Percentiles rank a stretch among this genome's conserved stretches.
These are phyloP conservation scores for Metacarcinus magister DNA, from an alignment of 2,888 invertebrate genomes.

Conservation along the genomic window DNA sequence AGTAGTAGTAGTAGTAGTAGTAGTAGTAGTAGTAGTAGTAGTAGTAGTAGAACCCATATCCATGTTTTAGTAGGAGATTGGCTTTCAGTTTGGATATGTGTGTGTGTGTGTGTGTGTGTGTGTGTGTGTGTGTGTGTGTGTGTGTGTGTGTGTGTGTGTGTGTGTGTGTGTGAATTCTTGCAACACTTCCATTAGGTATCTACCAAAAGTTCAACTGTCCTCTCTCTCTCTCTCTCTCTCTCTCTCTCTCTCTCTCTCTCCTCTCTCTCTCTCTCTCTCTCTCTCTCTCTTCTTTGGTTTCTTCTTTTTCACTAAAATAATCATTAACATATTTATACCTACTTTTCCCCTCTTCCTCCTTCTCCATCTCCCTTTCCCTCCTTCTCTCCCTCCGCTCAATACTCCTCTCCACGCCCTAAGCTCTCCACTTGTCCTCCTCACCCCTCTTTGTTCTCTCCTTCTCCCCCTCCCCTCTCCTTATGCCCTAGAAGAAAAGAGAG, in stretches of 20 bases:
- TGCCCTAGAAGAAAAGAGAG: neutral
- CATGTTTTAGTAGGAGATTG: neutral
- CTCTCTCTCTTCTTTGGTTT: neutral
- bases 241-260: conserved; percentile 26
- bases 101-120: conserved; percentile 4
- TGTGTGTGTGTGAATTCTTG: neutral
- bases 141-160: neutral
- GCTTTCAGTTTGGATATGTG: neutral
- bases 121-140: neutral
- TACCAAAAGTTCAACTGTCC: neutral
- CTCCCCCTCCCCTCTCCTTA: neutral
- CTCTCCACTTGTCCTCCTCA: conserved; percentile 28
- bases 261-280: conserved; percentile 21
- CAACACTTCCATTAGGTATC: neutral
- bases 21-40: neutral
- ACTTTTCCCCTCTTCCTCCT: neutral
- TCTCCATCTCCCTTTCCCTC: conserved; percentile 5
- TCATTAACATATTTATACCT: neutral
- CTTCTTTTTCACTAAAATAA: neutral
- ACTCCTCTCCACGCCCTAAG: conserved; percentile 45
- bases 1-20: neutral
- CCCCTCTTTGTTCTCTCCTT: neutral
- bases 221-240: conserved; percentile 35
- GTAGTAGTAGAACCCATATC: neutral
- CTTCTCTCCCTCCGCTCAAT: conserved; percentile 27